Base-by-base conservation (phyloP, 2,113 vertebrate genomes). In the Anguilla rostrata region DNA sequence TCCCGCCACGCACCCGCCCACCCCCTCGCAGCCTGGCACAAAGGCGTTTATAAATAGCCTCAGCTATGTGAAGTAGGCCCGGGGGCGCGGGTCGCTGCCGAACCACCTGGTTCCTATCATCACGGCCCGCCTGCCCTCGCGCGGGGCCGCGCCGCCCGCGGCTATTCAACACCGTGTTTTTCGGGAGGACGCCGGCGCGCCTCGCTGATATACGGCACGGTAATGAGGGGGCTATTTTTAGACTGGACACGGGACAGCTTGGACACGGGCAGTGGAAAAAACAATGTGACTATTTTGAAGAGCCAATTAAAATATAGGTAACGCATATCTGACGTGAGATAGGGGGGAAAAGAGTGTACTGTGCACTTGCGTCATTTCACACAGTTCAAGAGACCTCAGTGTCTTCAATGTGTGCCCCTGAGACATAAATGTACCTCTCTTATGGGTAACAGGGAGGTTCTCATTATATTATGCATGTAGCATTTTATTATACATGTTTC, bases 201-300 rank as follows among this genome's bases (percentile, higher is more conserved):
- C 16, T 79, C 8, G 43, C 87, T 89, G 88, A 93, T 92, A 88
- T 91, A 90, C 82, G 87, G 91, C 85, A 89, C 86, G 87, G 90
- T 84, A 40, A 80, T 87, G 86, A 20, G 83, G 85, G 88, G 83
- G 86, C 57, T 92, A 92, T 92, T 94, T 93, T 92, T 91, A 93
- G 90, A 3, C 60, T 83, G 86, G 81, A 81, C 18, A 40, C 34
- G 46, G 63, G 86, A 71, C 85, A 83, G 75, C 60, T 88, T 87
- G 87, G 89, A 85, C 82, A 39, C 49, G 71, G 83, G 86, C 86
- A 89, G 39, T 88, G 87, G 90, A 87, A 90, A 34, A 90, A 87
- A 85, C 87, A 63, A 87, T 87, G 86, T 20, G 0, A 82, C 84
- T 90, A 56, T 78, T 90, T 90, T 81, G 66, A 39, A 90, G 39